These are phyloP conservation scores for Clivina fossor DNA, from an alignment of 2,888 invertebrate genomes.

Conservation along the genomic window DNA sequence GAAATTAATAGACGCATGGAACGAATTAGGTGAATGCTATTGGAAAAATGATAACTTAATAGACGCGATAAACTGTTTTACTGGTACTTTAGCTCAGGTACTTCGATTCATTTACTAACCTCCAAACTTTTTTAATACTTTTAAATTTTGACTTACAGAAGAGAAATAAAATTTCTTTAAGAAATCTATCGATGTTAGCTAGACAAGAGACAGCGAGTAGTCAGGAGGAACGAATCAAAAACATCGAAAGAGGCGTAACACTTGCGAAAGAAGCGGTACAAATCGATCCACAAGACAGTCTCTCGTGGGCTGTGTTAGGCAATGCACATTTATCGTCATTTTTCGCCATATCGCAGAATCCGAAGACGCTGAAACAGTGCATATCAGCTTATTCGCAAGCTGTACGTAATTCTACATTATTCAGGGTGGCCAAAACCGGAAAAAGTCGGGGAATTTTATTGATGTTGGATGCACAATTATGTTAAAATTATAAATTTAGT, in stretches of 20 bases:
- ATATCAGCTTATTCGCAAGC: constrained; percentile 82
- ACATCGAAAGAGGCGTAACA: constrained; percentile 71
- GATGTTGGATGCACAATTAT: too few relatives aligned
- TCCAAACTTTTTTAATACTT: constrained; percentile 17
- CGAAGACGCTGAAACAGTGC: constrained; percentile 68
- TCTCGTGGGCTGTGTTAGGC: constrained; percentile 82
- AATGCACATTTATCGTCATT: constrained; percentile 83
- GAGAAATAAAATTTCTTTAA: constrained; percentile 72
- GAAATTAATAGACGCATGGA: constrained; percentile 80
- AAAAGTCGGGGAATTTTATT: too few relatives aligned
- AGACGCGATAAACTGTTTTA: constrained; percentile 81
- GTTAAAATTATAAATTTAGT: too few relatives aligned
- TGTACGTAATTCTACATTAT: too few relatives aligned
- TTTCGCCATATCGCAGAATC: constrained; percentile 74
- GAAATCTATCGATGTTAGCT: constrained; percentile 79
- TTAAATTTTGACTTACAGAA: constrained; percentile 57
- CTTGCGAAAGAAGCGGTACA: constrained; percentile 82
- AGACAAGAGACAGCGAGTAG: constrained; percentile 63
- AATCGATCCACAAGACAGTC: constrained; percentile 74
- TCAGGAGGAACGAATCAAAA: constrained; percentile 58
- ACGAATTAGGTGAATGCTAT: constrained; percentile 84
- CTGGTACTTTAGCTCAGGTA: constrained; percentile 73
- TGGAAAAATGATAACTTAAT: constrained; percentile 82
- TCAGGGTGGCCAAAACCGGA: too few relatives aligned
- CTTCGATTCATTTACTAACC: constrained; percentile 44